phyloP scores from a whole-genome alignment of 2,113 vertebrate genomes.

The Brienomyrus longianalis region DNA sequence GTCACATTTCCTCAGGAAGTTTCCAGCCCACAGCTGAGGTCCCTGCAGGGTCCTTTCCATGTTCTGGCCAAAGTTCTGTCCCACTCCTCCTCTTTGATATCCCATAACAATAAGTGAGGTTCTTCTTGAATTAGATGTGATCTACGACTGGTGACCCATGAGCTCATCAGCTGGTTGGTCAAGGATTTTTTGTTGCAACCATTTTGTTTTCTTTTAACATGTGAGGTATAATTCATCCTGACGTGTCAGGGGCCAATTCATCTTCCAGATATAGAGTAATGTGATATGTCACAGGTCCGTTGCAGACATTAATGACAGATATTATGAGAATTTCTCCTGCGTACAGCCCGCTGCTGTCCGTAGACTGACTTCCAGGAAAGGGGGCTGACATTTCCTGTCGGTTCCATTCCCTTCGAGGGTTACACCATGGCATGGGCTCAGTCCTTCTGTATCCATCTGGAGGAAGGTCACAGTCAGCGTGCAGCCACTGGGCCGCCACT shows the following conservation, averaged over 20 bases:
- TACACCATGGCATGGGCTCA: conserved; percentile 31
- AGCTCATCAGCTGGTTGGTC: background rate
- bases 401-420: conserved; percentile 39
- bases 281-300: background rate
- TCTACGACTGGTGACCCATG: background rate
- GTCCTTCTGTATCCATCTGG: background rate
- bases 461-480: conserved; percentile 27
- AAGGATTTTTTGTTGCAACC: background rate
- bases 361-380: conserved; percentile 36
- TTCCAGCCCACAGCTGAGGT: background rate
- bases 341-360: background rate
- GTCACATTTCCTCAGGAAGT: background rate
- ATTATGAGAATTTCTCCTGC: background rate
- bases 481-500: background rate
- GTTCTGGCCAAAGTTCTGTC: background rate
- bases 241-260: background rate
- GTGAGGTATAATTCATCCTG: background rate
- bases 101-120: background rate
- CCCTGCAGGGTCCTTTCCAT: background rate
- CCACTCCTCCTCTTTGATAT: background rate
- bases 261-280: background rate
- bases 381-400: conserved; percentile 43
- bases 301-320: background rate
- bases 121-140: background rate
- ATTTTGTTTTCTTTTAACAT: background rate